These are phyloP conservation scores for Schizothorax lantsangensis DNA, from an alignment of 2,797 vertebrate species.

Conservation along the genomic window DNA sequence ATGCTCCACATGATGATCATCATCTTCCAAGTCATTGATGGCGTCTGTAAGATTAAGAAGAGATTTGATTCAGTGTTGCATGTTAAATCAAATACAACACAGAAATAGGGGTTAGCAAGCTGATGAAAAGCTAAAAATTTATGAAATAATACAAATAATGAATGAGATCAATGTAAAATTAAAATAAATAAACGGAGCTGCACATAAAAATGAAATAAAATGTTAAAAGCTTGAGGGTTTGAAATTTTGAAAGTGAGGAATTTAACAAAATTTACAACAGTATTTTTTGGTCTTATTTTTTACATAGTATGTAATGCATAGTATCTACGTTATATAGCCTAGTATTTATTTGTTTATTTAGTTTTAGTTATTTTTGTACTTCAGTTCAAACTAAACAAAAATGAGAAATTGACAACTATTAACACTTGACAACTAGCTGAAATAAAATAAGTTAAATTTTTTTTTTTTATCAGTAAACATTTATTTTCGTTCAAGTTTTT, in stretches of 20 bases:
- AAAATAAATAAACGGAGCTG: neutral
- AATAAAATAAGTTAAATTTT: neutral
- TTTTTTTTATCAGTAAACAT: neutral
- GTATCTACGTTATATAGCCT: neutral
- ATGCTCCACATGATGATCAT: constrained; percentile 48
- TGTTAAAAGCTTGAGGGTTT: neutral
- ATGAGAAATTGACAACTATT: neutral
- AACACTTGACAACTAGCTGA: neutral
- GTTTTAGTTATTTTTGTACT: neutral
- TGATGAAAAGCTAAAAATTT: neutral
- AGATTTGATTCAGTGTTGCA: neutral
- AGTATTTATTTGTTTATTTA: neutral
- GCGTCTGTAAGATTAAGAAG: constrained; percentile 62
- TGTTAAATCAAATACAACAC: neutral
- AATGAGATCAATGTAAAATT: neutral
- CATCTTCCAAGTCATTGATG: constrained; percentile 61
- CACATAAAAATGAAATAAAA: neutral
- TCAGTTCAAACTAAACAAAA: neutral
- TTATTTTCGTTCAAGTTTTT: neutral
- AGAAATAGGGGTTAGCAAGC: neutral
- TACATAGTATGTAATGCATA: neutral
- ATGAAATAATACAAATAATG: neutral
- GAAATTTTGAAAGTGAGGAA: neutral
- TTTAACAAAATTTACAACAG: neutral
- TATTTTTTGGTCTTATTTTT: neutral